Conservation (phyloP, 2,797 vertebrate species). For the Bucorvus abyssinicus region DNA sequence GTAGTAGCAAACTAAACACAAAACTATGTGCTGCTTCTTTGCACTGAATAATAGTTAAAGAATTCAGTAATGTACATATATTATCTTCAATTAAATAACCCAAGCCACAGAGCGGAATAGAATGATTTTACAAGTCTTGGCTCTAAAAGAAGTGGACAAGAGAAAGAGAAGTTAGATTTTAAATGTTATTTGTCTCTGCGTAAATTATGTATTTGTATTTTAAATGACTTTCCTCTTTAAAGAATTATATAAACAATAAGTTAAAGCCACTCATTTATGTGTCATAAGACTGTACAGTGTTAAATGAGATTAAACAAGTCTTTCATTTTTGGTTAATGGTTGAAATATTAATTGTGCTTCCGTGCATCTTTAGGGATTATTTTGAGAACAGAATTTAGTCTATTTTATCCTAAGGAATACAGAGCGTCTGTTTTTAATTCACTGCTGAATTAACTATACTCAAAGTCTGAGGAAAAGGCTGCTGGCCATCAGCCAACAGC, state of each 20-base stretch:
- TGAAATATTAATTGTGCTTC: slow-evolving; percentile 55
- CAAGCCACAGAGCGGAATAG: not conserved
- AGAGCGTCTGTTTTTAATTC: slow-evolving; percentile 24
- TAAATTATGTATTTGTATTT: slow-evolving; percentile 36
- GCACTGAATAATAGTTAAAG: slow-evolving; percentile 39
- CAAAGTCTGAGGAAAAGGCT: not conserved
- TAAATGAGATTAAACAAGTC: slow-evolving; percentile 37
- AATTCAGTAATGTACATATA: not conserved
- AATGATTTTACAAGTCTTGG: not conserved
- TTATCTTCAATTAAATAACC: slow-evolving; percentile 27
- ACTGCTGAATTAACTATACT: slow-evolving; percentile 14
- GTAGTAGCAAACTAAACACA: not conserved
- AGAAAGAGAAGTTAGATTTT: not conserved
- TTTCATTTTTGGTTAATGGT: slow-evolving; percentile 40
- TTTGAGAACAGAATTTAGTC: slow-evolving; percentile 1
- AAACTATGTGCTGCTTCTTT: slow-evolving; percentile 24
- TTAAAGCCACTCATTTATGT: slow-evolving; percentile 20
- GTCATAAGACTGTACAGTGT: not conserved
- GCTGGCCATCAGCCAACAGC: slow-evolving; percentile 44
- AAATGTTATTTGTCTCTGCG: slow-evolving; percentile 3
- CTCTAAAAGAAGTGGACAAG: slow-evolving; percentile 6
- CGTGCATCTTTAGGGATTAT: slow-evolving; percentile 42
- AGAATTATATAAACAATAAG: not conserved
- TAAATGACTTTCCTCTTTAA: not conserved
- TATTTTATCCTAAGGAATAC: not conserved